Evolutionary conservation across 2,797 vertebrate genomes (phyloP), one percentile per base, ranked within the genome.

Genomic region (Sebastes jordani): DNA sequence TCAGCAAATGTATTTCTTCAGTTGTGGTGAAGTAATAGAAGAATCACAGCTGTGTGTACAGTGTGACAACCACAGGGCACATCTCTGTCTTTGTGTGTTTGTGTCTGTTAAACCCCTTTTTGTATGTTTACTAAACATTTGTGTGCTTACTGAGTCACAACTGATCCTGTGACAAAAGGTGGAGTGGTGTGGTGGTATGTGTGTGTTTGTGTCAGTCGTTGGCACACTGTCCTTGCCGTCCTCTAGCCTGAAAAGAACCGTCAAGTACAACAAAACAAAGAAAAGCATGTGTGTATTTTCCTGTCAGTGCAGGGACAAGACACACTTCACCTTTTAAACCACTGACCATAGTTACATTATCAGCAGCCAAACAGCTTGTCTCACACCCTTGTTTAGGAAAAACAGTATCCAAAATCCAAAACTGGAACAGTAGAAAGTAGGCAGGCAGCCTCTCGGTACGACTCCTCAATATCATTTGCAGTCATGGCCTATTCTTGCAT

Each of bases 401-500:
- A 80, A 54, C 49, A 77, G 11, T 5, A 60, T 65, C 29, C 32
- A 20, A 61, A 81, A 64, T 25, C 20, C 22, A 27, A 84, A 85
- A 74, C 32, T 80, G 55, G 79, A 74, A 69, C 74, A 78, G 13
- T 23, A 61, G 60, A 71, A 52, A 71, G 65, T 67, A 64, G 55
- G 62, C 59, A 83, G 72, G 46, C 46, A 20, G 46, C 69, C 30
- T 68, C 46, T 80, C 70, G 22, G 61, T 66, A 46, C 78, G 59
- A 62, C 60, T 73, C 76, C 66, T 78, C 62, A 82, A 30, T 74
- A 82, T 86, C 59, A 74, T 79, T 82, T 88, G 32, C 75, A 80
- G 66, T 76, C 75, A 54, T 38, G 71, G 61, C 56, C 74, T 69
- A 70, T 59, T 84, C 60, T 58, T 91, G 54, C 83, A 93, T 92